These are phyloP conservation scores for Pinctada fucata DNA, from an alignment of 2,888 invertebrate species.

Conservation along the genomic window DNA sequence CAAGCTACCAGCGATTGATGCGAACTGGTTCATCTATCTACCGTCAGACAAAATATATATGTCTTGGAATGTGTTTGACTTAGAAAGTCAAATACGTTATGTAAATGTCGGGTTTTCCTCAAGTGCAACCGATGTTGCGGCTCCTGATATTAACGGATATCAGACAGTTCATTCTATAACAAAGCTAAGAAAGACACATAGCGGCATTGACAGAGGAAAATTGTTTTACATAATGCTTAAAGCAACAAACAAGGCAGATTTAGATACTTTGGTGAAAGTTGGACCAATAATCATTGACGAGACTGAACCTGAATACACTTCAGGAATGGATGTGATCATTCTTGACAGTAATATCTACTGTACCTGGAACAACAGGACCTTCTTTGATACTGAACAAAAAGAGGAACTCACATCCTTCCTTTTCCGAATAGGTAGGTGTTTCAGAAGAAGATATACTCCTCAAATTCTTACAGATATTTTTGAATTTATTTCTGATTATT, in stretches of 20 bases:
- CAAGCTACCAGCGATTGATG: background rate
- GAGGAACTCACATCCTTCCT: constrained; percentile 32
- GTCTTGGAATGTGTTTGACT: constrained; percentile 45
- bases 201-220: constrained; percentile 36
- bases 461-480: too few species aligned
- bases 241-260: constrained; percentile 44
- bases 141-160: constrained; percentile 44
- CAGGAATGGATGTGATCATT: constrained; percentile 10
- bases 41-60: constrained; percentile 48
- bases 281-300: constrained; percentile 53
- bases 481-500: too few species aligned
- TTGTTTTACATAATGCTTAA: constrained; percentile 41
- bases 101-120: constrained; percentile 47
- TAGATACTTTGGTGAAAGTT: constrained; percentile 23
- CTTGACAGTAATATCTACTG: constrained; percentile 14
- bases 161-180: background rate
- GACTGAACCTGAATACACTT: constrained; percentile 41
- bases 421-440: constrained; percentile 42
- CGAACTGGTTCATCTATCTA: constrained; percentile 35
- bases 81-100: constrained; percentile 51
- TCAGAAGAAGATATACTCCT: too few species aligned
- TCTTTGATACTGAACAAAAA: constrained; percentile 43
- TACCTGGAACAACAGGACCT: constrained; percentile 27
- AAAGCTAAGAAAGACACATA: background rate
- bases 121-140: background rate